Evolutionary conservation across 2,113 vertebrate genomes (phyloP), one percentile per base, ranked within the genome.

Genomic region (Anthoscopus minutus): DNA sequence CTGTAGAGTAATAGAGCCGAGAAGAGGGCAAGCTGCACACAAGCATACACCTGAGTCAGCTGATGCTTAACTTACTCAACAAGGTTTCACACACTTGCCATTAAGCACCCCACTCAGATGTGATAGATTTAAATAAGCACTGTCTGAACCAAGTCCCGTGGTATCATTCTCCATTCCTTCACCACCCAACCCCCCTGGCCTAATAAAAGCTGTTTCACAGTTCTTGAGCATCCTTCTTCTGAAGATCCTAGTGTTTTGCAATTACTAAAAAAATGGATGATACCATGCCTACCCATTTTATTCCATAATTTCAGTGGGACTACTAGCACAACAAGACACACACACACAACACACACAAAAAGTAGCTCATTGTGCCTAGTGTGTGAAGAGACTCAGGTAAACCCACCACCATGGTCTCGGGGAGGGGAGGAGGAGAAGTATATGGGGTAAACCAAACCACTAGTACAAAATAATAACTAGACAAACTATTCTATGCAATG

Each of bases 171-270:
- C 96, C 78, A 69, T 81, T 33, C 51, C 31, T 65, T 66, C 61
- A 62, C 31, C 38, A 40, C 33, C 28, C 54, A 28, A 19, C 5
- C 44, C 73, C 58, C 64, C 33, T 1, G 47, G 51, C 86, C 89
- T 95, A 95, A 96, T 91, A 97, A 97, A 97, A 91, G n/a, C 65
- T 76, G 81, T 97, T 97, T 97, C 93, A 93, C 81, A 83, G 88
- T 76, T 94, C 83, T 91, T 71, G 62, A 97, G 95, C 88, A 96
- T 70, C 93, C 93, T 95, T 84, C 82, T 94, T 84, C 92, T 57
- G 95, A 96, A 94, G 90, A 86, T 80, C 84, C 90, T 83, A 27
- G 86, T 64, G 86, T 81, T 90, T 67, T 62, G 92, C 89, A 85
- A 38, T 94, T 95, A 62, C 44, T n/a, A 51, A 92, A 78, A n/a